Conservation (phyloP, 1,140 invertebrate species). For the Drosophila ironensis region DNA sequence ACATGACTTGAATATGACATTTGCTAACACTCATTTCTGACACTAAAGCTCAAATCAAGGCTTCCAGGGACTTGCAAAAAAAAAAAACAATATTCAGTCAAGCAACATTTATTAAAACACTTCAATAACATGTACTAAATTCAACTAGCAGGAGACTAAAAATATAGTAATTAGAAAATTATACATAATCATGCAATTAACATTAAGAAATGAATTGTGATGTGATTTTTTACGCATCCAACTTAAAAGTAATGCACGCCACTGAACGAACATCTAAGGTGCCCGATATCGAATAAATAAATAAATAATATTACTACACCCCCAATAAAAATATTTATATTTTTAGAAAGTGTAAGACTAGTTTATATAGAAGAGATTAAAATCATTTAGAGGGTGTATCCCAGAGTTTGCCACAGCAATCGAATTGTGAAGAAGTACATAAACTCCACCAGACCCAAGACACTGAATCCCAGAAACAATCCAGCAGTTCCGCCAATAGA, state of each 20-base stretch:
- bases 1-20: not conserved
- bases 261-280: not conserved
- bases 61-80: conserved; percentile 35
- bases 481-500: conserved; percentile 88
- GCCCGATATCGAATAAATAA: conserved; percentile 3
- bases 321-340: not conserved
- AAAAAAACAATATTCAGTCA: not conserved
- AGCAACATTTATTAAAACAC: conserved; percentile 4
- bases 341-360: not conserved
- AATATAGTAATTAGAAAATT: conserved; percentile 5
- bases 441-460: conserved; percentile 87
- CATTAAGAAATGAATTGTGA: conserved; percentile 15
- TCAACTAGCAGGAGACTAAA: conserved; percentile 23
- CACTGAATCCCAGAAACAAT: conserved; percentile 87
- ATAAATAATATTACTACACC: conserved; percentile 12
- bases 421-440: conserved; percentile 86
- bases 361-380: no score
- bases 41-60: conserved; percentile 33
- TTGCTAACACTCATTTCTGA: conserved; percentile 21
- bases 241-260: not conserved
- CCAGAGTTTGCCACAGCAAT: conserved; percentile 83
- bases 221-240: not conserved
- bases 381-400: conserved; percentile 63
- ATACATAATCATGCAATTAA: conserved; percentile 3
- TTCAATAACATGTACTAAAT: conserved; percentile 16